Percentiles rank a stretch among this genome's conserved stretches.
Evolutionary conservation across 2,113 vertebrate genomes (phyloP).

Genomic region (Burhinus bistriatus): DNA sequence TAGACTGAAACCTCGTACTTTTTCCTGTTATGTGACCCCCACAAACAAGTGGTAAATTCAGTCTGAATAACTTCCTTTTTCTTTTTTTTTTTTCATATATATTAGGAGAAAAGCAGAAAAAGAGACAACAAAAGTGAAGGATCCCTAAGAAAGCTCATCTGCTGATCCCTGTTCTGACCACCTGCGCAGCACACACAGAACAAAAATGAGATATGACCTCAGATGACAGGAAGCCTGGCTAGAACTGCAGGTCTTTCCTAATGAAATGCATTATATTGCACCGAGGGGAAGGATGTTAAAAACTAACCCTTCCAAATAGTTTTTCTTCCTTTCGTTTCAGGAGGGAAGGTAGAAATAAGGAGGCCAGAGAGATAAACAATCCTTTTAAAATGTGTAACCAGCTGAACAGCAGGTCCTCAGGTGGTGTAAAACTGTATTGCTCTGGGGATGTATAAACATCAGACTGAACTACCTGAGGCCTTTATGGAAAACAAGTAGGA

Average conservation of each 20-base stretch:
- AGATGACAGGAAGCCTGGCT: not conserved
- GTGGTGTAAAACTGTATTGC: not conserved
- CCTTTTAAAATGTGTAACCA: not conserved
- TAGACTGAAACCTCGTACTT: not conserved
- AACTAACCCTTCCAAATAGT: not conserved
- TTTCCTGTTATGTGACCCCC: not conserved
- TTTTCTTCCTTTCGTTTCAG: not conserved
- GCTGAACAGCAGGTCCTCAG: not conserved
- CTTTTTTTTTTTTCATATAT: not conserved
- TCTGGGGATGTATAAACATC: not conserved
- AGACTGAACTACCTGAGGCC: not conserved
- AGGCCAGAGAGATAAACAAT: not conserved
- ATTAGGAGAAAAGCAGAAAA: not conserved
- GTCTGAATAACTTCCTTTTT: not conserved
- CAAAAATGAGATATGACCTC: not conserved
- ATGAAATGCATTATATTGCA: not conserved
- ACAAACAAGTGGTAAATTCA: not conserved
- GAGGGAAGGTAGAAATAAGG: not conserved
- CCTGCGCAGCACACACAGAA: fast-evolving
- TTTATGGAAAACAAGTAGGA: not conserved
- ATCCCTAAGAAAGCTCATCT: not conserved
- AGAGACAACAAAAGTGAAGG: not conserved
- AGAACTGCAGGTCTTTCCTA: not conserved
- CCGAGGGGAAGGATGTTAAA: not conserved
- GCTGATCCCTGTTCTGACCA: not conserved